phyloP scores from a whole-genome alignment of 2,888 invertebrate genomes.

The Chymomyza amoena region DNA sequence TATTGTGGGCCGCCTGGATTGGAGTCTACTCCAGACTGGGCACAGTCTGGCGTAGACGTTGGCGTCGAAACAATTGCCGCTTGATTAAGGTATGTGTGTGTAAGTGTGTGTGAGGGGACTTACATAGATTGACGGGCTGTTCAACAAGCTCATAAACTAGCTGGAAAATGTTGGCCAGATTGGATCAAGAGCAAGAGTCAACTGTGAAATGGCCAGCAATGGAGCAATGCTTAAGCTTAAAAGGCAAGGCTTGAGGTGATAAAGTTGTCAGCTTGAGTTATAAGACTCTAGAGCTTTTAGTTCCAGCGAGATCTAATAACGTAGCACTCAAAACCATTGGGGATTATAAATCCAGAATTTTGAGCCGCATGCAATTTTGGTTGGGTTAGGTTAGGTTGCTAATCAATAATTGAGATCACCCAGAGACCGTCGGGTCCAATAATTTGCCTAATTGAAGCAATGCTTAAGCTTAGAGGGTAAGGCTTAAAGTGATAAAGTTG shows the following conservation, averaged over 20 bases:
- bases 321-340: too few relatives aligned
- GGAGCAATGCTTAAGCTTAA: slow-evolving; percentile 5
- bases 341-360: too few relatives aligned
- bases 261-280: not conserved
- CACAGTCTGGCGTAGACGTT: slow-evolving; percentile 13
- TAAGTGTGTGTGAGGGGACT: not conserved
- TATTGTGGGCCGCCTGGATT: slow-evolving; percentile 15
- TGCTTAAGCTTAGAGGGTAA: not conserved
- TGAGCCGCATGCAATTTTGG: too few relatives aligned
- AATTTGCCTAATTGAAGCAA: slow-evolving; percentile 1
- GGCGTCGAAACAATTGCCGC: slow-evolving; percentile 51
- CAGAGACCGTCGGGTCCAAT: too few relatives aligned
- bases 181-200: not conserved
- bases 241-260: not conserved
- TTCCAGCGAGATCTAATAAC: not conserved
- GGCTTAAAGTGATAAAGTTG: not conserved
- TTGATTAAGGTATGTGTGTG: slow-evolving; percentile 50
- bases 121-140: not conserved
- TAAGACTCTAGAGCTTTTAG: not conserved
- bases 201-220: slow-evolving; percentile 9
- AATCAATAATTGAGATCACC: too few relatives aligned
- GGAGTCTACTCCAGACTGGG: not conserved
- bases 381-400: too few relatives aligned
- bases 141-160: not conserved
- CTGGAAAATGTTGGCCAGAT: not conserved